These are phyloP conservation scores for Dipodomys stephensi DNA, from an alignment of 2,113 vertebrate species.

Conservation along the genomic window DNA sequence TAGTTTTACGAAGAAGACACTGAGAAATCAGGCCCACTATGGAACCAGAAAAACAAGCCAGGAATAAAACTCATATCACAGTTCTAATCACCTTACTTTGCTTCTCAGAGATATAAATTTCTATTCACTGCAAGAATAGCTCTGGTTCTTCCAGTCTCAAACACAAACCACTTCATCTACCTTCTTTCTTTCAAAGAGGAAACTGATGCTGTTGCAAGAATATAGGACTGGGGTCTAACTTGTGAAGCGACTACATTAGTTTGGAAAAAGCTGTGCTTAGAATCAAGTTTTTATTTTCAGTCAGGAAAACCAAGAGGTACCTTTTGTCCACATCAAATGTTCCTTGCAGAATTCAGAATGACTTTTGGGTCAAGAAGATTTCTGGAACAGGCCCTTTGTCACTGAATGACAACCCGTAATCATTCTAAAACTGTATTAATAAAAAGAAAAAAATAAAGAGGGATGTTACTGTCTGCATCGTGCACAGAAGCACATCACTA, in stretches of 20 bases:
- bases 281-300: constrained; percentile 60
- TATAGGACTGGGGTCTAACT: constrained; percentile 28
- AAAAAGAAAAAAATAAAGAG: constrained; percentile 59
- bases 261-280: background rate
- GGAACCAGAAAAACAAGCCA: constrained; percentile 74
- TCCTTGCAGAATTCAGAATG: constrained; percentile 76
- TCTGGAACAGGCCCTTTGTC: constrained; percentile 73
- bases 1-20: constrained; percentile 63
- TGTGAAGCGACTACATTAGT: background rate
- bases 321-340: constrained; percentile 75
- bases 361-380: constrained; percentile 76
- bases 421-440: constrained; percentile 80
- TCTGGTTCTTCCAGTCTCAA: constrained; percentile 18
- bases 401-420: constrained; percentile 77
- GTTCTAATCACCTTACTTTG: constrained; percentile 66
- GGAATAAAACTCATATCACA: constrained; percentile 70
- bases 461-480: constrained; percentile 57
- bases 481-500: background rate
- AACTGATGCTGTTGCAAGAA: background rate
- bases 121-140: constrained; percentile 50
- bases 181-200: constrained; percentile 2
- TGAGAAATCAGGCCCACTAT: constrained; percentile 68
- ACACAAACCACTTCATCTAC: constrained; percentile 24
- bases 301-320: constrained; percentile 80
- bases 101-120: constrained; percentile 56